Base-by-base conservation (phyloP, 2,797 vertebrate species). In the Syngnathus rostellatus region DNA sequence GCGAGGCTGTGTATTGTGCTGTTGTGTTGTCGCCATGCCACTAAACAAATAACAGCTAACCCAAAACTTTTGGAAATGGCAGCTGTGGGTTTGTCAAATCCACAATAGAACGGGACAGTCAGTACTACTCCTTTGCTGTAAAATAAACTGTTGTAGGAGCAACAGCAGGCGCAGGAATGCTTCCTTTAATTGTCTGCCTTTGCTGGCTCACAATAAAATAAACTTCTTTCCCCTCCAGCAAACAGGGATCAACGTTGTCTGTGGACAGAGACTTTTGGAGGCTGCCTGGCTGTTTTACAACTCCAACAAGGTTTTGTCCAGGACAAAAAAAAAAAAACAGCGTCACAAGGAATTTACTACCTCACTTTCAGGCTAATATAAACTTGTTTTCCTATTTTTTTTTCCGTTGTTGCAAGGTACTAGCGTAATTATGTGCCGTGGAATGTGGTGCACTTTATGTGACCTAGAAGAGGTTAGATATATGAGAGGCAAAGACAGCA, bases 101-200 rank as follows among this genome's bases (percentile, higher is more conserved):
- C 31, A 74, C 75, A 78, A 74, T 76, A 63, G 72, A 77, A 68
- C 41, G 65, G 67, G 77, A 70, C 37, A 8, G 14, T 59, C 17
- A 19, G 16, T 39, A 11, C 41, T 39, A 41, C 37, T 75, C 71
- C 64, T 76, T 81, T 76, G 75, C 77, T 74, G 77, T 86, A 85
- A 88, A 80, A 84, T 88, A 82, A 89, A 85, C 82, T 64, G 80
- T 85, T 80, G 83, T 72, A 80, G 76, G 79, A 83, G 83, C 83
- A 87, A 83, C 81, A 87, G 83, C 67, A 72, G 74, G 78, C 81
- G 77, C 73, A 87, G 89, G 89, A 88, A 82, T 89, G 90, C 76
- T 66, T 77, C 70, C 71, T 84, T 82, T 86, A 89, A 89, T 88
- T 90, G 82, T 77, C 74, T 55, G 72, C 78, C 77, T 88, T 83